Conservation (phyloP, 2,797 vertebrate species). For the Danio kyathit region DNA sequence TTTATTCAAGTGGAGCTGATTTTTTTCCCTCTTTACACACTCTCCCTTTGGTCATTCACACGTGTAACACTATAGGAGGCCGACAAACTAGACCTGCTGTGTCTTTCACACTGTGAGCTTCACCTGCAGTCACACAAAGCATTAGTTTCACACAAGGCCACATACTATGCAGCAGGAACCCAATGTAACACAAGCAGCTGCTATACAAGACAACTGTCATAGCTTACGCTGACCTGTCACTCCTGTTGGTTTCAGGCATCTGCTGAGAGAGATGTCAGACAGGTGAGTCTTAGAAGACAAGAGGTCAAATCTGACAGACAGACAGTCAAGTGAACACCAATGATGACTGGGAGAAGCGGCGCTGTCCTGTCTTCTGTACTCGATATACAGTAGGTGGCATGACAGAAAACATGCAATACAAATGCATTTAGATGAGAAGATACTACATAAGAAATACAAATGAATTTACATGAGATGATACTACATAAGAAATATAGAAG, state of each 20-base stretch:
- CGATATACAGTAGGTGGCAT: neutral
- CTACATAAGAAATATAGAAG: too few relatives aligned
- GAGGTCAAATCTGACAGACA: slow-evolving; percentile 41
- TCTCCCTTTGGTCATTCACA: slow-evolving; percentile 18
- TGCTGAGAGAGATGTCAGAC: slow-evolving; percentile 21
- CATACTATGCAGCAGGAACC: slow-evolving; percentile 10
- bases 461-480: too few relatives aligned
- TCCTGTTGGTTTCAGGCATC: slow-evolving; percentile 26
- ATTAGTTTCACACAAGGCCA: neutral
- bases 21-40: neutral
- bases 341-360: neutral
- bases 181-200: slow-evolving; percentile 15
- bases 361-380: neutral
- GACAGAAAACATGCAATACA: too few relatives aligned
- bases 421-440: too few relatives aligned
- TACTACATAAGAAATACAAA: too few relatives aligned
- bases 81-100: slow-evolving; percentile 47
- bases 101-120: slow-evolving; percentile 41
- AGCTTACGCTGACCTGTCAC: slow-evolving; percentile 42
- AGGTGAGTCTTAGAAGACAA: slow-evolving; percentile 21
- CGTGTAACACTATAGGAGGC: slow-evolving; percentile 10
- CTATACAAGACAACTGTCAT: slow-evolving; percentile 35
- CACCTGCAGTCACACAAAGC: neutral
- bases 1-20: neutral
- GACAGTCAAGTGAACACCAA: slow-evolving; percentile 18